Evolutionary conservation across 2,888 invertebrate species (phyloP).

Genomic region (Cephonodes hylas): DNA sequence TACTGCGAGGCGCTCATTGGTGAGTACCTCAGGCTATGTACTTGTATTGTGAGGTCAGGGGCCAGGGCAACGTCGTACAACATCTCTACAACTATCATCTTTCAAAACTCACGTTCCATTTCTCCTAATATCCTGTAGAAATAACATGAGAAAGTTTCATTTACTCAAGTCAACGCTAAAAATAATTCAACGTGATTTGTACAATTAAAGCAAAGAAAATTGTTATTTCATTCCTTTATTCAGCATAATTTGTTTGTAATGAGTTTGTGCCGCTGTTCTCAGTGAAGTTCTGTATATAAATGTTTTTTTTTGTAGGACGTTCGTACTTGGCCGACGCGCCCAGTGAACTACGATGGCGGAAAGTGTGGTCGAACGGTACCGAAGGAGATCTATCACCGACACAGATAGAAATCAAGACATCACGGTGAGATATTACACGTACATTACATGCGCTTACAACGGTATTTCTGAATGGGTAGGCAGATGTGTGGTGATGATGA

Average conservation of each 20-base stretch:
- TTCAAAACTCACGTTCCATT: neutral
- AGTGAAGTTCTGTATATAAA: neutral
- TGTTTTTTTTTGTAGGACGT: constrained; percentile 64
- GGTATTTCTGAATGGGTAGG: too few relatives aligned
- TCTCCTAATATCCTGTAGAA: too few relatives aligned
- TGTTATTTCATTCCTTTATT: neutral
- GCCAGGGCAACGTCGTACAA: too few relatives aligned
- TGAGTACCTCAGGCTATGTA: constrained; percentile 51
- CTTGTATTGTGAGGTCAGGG: too few relatives aligned
- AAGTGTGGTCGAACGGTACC: constrained; percentile 80
- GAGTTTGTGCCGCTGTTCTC: too few relatives aligned
- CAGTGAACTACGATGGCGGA: constrained; percentile 87
- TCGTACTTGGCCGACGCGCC: constrained; percentile 87
- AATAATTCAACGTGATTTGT: too few relatives aligned
- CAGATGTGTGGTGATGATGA: too few relatives aligned
- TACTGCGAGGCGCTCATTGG: constrained; percentile 91
- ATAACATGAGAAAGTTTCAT: neutral
- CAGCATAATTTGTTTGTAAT: neutral
- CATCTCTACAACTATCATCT: neutral
- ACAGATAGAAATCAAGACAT: constrained; percentile 64
- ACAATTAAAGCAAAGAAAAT: neutral
- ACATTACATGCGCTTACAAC: neutral
- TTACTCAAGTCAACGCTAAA: too few relatives aligned
- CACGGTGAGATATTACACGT: constrained; percentile 49
- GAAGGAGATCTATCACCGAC: constrained; percentile 63